Percentiles rank a stretch among this genome's conserved stretches.
phyloP scores from a whole-genome alignment of 1,140 invertebrate species.

The Achatina immaculata region DNA sequence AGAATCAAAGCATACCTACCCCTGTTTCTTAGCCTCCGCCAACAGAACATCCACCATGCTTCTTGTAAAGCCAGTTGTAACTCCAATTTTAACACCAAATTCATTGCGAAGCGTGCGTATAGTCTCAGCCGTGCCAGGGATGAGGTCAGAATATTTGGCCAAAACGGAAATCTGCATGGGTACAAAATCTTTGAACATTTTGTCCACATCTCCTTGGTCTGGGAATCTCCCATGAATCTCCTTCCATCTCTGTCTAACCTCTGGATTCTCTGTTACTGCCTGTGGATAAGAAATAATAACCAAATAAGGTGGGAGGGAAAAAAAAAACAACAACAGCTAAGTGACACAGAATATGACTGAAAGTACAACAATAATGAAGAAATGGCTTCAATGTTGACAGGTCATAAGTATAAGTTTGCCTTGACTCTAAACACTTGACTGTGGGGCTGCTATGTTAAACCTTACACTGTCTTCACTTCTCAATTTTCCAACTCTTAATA shows the following conservation, averaged over 20 bases:
- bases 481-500: too few relatives aligned
- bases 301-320: not conserved
- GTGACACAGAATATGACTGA: too few relatives aligned
- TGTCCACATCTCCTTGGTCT: slow-evolving; percentile 58
- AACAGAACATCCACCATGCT: slow-evolving; percentile 63
- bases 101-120: slow-evolving; percentile 55
- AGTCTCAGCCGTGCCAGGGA: slow-evolving; percentile 59
- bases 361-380: too few relatives aligned
- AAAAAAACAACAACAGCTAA: slow-evolving; percentile 1
- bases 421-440: too few relatives aligned
- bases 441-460: too few relatives aligned
- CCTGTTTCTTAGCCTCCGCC: slow-evolving; percentile 64
- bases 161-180: slow-evolving; percentile 60
- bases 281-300: not conserved
- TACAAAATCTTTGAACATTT: slow-evolving; percentile 66
- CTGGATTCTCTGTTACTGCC: slow-evolving; percentile 56
- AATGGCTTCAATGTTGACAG: too few relatives aligned
- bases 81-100: slow-evolving; percentile 60
- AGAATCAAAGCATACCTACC: slow-evolving; percentile 31
- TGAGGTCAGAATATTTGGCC: slow-evolving; percentile 55
- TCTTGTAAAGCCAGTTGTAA: slow-evolving; percentile 62
- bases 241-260: slow-evolving; percentile 58
- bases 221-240: slow-evolving; percentile 57
- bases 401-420: too few relatives aligned
- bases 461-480: too few relatives aligned